Evolutionary conservation across 35 echinoderm and acorn worm species (phyloP), one percentile per base, ranked within the genome.

Genomic region (Apostichopus japonicus): DNA sequence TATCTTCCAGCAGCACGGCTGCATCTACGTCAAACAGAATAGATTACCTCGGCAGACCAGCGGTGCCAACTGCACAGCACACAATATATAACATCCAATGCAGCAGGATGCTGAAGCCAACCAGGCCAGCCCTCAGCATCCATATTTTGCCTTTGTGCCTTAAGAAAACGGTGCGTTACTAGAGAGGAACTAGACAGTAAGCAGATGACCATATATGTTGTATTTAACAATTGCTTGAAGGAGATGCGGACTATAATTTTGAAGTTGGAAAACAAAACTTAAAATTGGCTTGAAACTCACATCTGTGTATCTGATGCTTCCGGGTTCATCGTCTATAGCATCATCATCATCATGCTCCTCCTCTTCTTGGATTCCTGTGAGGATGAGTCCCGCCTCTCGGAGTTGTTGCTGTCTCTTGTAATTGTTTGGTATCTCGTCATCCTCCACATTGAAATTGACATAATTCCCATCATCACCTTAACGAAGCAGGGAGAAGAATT

Each of bases 391-490:
- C 24, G 75, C 91, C 44, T 90, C 80, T 56, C 58, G 72, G 56
- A 95, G 94, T 75, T 97, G 87, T 33, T 93, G 65, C 55, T 82
- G 92, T 58, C 93, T 93, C 23, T 54, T 65, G 54, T 76, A 59
- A 5, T 77, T 84, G 7, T 82, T 90, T 22, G 92, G 73, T 1
- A 65, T 56, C 5, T 55, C 77, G 86, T 92, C 72, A 13, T 90
- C 81, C 10, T 92, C 62, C 5, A 56, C 76, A 52, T 87, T 71
- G 61, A 93, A 67, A 24, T 94, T 54, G 17, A 95, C 61, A 79
- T 98, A 98, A 72, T 92, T 86, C 6, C 96, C 96, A 90, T 98
- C 96, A 95, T 98, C 96, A 90, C 96, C 96, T 97, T 16, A 71
- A 27, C 24, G 5, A 86, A 13, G 8, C 10, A 87, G 86, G 24